Percentiles rank a stretch among this genome's conserved stretches.
These are phyloP conservation scores for Agapornis canus DNA, from an alignment of 2,797 vertebrate genomes.

Conservation along the genomic window DNA sequence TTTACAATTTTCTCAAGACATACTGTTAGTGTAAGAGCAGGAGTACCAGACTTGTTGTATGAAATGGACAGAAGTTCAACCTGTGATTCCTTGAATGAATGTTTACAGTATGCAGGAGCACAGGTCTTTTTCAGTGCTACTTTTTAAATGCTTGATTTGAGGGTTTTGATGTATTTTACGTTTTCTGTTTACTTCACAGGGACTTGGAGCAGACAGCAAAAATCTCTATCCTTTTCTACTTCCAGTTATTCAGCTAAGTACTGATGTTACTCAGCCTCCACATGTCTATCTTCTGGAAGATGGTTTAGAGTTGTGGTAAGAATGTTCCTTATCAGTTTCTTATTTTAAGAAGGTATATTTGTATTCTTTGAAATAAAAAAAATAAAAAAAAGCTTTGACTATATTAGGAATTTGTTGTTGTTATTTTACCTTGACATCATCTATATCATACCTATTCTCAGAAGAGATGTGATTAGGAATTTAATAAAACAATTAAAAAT, in stretches of 20 bases:
- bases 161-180: background rate
- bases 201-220: conserved; percentile 93
- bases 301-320: conserved; percentile 95
- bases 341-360: background rate
- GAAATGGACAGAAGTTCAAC: background rate
- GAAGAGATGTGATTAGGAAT: background rate
- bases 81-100: background rate
- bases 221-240: conserved; percentile 96
- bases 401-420: background rate
- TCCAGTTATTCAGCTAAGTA: conserved; percentile 97
- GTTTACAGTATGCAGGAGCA: background rate
- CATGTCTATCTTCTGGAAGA: conserved; percentile 98
- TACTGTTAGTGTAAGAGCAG: background rate
- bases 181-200: conserved; percentile 77
- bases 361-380: background rate
- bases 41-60: background rate
- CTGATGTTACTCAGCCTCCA: conserved; percentile 94
- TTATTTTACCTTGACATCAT: background rate
- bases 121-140: background rate
- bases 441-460: background rate
- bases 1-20: background rate
- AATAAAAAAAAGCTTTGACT: background rate
- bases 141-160: background rate
- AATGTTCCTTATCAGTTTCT: background rate
- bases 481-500: background rate